Conservation (phyloP, 1,140 invertebrate genomes). For the Conus ventricosus region DNA sequence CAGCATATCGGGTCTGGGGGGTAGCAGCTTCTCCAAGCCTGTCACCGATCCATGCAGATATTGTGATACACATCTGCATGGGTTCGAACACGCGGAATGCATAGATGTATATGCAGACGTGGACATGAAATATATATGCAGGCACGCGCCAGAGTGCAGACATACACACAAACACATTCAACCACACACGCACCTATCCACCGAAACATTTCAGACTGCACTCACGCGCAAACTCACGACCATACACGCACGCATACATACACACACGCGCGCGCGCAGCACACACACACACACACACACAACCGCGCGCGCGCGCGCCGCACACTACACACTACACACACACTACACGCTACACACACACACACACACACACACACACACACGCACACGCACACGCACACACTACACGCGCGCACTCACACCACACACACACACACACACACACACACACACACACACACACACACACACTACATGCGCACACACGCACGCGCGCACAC, state of each 20-base stretch:
- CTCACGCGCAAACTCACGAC: background rate
- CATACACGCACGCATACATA: background rate
- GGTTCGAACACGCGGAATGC: no score
- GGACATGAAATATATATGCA: no score
- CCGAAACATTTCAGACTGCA: background rate
- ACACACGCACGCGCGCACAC: background rate
- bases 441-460: conserved; percentile 53
- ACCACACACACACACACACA: background rate
- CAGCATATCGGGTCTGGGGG: background rate
- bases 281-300: conserved; percentile 12
- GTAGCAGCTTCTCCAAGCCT: conserved; percentile 20
- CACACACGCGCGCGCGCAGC: background rate
- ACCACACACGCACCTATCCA: no score
- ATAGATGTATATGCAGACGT: no score
- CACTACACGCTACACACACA: background rate
- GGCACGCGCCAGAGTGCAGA: no score
- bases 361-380: background rate
- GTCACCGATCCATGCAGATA: background rate
- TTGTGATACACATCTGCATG: no score
- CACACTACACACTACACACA: conserved; percentile 2
- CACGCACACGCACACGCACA: background rate
- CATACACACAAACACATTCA: no score
- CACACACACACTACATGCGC: conserved; percentile 28
- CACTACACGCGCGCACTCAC: background rate
- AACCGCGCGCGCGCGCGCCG: background rate